Percentiles rank a stretch among this genome's conserved stretches.
These are phyloP conservation scores for Pterostichus niger DNA, from an alignment of 2,888 invertebrate species.

Conservation along the genomic window DNA sequence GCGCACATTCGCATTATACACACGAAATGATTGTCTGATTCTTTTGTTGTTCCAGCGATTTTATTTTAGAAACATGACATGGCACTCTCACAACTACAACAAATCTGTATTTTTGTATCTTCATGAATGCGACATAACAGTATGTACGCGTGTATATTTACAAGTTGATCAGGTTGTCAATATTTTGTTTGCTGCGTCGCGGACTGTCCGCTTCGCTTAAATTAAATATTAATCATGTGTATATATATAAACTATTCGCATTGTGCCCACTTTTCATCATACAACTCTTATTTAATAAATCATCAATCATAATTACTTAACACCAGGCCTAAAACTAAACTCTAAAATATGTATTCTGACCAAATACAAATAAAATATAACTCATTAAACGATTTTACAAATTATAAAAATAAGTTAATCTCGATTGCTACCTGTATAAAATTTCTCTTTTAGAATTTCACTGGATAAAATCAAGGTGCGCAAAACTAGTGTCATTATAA, in stretches of 20 bases:
- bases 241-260: conserved; percentile 66
- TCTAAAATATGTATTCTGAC: conserved; percentile 63
- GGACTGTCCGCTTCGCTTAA: conserved; percentile 32
- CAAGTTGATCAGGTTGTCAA: conserved; percentile 60
- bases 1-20: conserved; percentile 36
- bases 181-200: conserved; percentile 47
- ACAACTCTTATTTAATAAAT: conserved; percentile 64
- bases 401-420: conserved; percentile 66
- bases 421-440: conserved; percentile 64
- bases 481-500: conserved; percentile 62
- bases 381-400: conserved; percentile 56
- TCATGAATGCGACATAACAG: conserved; percentile 58
- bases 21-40: conserved; percentile 26
- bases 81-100: conserved; percentile 67
- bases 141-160: conserved; percentile 64
- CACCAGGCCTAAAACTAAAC: conserved; percentile 65
- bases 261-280: conserved; percentile 66
- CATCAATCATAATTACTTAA: conserved; percentile 61
- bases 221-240: conserved; percentile 54
- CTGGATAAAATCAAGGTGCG: conserved; percentile 64
- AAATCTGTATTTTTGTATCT: conserved; percentile 62
- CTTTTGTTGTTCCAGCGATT: conserved; percentile 63
- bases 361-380: conserved; percentile 54
- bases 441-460: conserved; percentile 55
- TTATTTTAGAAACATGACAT: conserved; percentile 67